These are phyloP conservation scores for Pachliopta kotzebuea DNA, from an alignment of 2,888 invertebrate species.

Conservation along the genomic window DNA sequence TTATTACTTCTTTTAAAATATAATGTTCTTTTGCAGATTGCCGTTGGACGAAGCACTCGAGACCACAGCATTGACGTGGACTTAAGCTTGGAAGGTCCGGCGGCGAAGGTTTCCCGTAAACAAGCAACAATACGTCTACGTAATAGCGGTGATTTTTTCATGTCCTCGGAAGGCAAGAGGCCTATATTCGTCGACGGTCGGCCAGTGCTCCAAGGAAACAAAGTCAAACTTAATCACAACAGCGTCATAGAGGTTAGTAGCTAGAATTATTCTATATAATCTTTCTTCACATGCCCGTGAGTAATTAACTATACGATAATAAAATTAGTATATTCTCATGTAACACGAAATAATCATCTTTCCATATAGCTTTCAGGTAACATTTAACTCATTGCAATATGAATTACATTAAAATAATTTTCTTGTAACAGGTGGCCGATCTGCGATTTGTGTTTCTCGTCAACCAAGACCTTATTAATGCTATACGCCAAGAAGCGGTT, in stretches of 20 bases:
- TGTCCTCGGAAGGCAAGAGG: slow-evolving; percentile 96
- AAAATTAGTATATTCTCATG: too few species aligned
- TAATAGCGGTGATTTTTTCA: slow-evolving; percentile 96
- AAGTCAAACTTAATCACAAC: slow-evolving; percentile 94
- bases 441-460: slow-evolving; percentile 95
- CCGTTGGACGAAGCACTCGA: slow-evolving; percentile 93
- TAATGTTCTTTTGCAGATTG: slow-evolving; percentile 83
- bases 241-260: slow-evolving; percentile 92
- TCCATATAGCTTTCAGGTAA: too few species aligned
- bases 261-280: background rate
- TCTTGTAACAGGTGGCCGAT: slow-evolving; percentile 86
- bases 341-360: too few species aligned
- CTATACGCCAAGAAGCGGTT: slow-evolving; percentile 93
- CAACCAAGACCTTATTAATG: slow-evolving; percentile 94
- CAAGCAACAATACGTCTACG: slow-evolving; percentile 95
- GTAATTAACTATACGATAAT: too few species aligned
- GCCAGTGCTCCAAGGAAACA: slow-evolving; percentile 92
- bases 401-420: slow-evolving; percentile 14
- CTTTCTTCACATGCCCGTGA: background rate
- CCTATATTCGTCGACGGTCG: slow-evolving; percentile 97
- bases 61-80: slow-evolving; percentile 96
- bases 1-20: background rate
- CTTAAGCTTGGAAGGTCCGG: slow-evolving; percentile 95
- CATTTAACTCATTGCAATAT: background rate
- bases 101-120: slow-evolving; percentile 94